phyloP scores from a whole-genome alignment of 1,140 invertebrate species.

The Eriosoma lanigerum region DNA sequence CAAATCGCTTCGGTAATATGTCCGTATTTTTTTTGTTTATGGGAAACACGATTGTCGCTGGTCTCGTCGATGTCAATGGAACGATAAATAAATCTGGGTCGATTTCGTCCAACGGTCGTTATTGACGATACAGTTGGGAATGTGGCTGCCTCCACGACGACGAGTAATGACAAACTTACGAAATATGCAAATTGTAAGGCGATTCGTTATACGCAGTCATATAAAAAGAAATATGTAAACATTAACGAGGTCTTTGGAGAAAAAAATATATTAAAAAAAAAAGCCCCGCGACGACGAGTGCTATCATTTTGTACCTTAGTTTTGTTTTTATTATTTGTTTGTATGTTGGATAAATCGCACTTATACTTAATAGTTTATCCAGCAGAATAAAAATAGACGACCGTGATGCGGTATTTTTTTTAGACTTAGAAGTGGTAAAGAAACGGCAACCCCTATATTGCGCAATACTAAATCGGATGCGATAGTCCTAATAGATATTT shows the following conservation, averaged over 20 bases:
- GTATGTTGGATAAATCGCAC: background rate
- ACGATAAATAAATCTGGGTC: background rate
- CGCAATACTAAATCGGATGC: too few species aligned
- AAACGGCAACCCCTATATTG: too few species aligned
- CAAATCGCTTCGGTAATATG: background rate
- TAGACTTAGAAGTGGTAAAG: too few species aligned
- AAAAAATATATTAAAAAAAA: background rate
- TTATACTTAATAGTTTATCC: background rate
- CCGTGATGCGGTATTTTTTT: too few species aligned
- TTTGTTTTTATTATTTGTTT: too few species aligned
- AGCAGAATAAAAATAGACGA: background rate
- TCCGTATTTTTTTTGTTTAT: background rate
- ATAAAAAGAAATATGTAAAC: background rate
- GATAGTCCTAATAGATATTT: too few species aligned
- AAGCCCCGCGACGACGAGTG: background rate
- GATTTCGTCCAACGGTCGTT: background rate
- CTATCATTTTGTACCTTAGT: background rate
- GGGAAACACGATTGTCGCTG: background rate
- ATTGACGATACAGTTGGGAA: background rate
- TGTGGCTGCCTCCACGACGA: too few species aligned
- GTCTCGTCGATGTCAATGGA: background rate
- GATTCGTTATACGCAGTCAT: background rate
- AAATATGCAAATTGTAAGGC: constrained; percentile 3
- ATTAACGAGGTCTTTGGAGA: background rate
- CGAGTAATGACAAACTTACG: background rate